Percentiles rank a stretch among this genome's conserved stretches.
phyloP scores from a whole-genome alignment of 2,113 vertebrate species.

The Colius striatus region DNA sequence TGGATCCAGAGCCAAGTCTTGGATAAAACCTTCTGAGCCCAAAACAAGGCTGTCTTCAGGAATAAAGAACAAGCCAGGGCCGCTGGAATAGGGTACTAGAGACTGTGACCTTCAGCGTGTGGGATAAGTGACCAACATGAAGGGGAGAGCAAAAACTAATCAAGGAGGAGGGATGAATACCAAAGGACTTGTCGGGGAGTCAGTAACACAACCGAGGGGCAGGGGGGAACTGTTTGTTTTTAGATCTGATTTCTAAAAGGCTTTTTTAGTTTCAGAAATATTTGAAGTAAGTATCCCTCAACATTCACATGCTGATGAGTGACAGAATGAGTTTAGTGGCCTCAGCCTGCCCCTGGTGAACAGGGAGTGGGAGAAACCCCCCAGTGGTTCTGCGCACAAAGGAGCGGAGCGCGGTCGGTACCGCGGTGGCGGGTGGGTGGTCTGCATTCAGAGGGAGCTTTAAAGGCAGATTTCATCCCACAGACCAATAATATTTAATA shows the following conservation, averaged over 20 bases:
- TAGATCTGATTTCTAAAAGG: slow-evolving; percentile 60
- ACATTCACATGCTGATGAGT: slow-evolving; percentile 56
- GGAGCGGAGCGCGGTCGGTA: neutral
- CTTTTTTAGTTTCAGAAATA: slow-evolving; percentile 59
- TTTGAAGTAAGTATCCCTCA: slow-evolving; percentile 42
- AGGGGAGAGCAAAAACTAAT: slow-evolving; percentile 25
- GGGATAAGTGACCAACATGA: slow-evolving; percentile 40
- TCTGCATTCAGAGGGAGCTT: slow-evolving; percentile 51
- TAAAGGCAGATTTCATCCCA: slow-evolving; percentile 3
- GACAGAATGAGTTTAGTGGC: slow-evolving; percentile 16
- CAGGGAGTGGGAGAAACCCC: neutral
- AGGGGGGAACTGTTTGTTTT: slow-evolving; percentile 53
- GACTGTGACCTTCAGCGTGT: slow-evolving; percentile 49
- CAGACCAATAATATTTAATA: slow-evolving; percentile 26
- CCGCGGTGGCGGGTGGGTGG: slow-evolving; percentile 32
- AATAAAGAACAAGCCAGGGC: slow-evolving; percentile 19
- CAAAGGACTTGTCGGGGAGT: slow-evolving; percentile 28
- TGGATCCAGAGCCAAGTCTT: slow-evolving; percentile 70
- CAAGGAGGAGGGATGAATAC: slow-evolving; percentile 18
- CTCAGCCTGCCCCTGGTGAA: slow-evolving; percentile 32
- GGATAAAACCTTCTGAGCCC: slow-evolving; percentile 67
- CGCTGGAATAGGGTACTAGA: neutral
- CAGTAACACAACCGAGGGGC: neutral
- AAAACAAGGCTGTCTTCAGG: slow-evolving; percentile 52
- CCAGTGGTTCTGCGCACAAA: neutral